Evolutionary conservation across 2,888 invertebrate genomes (phyloP).

Genomic region (Oligia strigilis): DNA sequence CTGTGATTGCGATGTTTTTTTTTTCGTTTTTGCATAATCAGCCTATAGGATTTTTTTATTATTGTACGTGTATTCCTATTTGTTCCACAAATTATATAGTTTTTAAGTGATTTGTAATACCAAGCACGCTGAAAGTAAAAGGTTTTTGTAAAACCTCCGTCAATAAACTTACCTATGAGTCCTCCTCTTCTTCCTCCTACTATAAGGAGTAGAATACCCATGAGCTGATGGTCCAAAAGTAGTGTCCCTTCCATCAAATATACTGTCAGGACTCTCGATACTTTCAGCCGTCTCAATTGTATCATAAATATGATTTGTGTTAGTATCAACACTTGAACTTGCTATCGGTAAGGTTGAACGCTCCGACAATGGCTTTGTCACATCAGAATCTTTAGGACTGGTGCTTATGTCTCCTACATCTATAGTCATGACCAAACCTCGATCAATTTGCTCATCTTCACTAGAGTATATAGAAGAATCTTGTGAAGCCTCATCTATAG

Average conservation of each 20-base stretch:
- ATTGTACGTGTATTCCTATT: not conserved
- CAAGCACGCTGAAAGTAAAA: not conserved
- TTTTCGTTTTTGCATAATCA: too few species aligned
- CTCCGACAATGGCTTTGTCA: conserved; percentile 76
- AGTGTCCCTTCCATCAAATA: conserved; percentile 76
- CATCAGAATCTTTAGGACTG: conserved; percentile 74
- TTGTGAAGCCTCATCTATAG: conserved; percentile 69
- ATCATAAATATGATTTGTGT: conserved; percentile 76
- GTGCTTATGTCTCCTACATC: conserved; percentile 77
- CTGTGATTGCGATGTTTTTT: too few species aligned
- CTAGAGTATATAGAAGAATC: conserved; percentile 81
- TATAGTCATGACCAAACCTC: conserved; percentile 84
- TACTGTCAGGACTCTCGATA: conserved; percentile 52
- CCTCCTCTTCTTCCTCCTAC: conserved; percentile 78
- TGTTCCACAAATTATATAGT: not conserved
- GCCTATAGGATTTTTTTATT: too few species aligned
- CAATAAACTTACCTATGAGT: conserved; percentile 76
- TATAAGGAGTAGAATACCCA: conserved; percentile 81
- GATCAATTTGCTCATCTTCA: conserved; percentile 80
- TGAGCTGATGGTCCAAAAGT: conserved; percentile 68
- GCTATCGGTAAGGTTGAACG: conserved; percentile 77
- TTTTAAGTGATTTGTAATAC: not conserved
- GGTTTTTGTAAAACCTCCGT: not conserved
- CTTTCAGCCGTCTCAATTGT: conserved; percentile 57
- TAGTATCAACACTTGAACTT: conserved; percentile 69